Conservation (phyloP, 92 coral and sea anemone genomes). For the Phenganax subtilis region DNA sequence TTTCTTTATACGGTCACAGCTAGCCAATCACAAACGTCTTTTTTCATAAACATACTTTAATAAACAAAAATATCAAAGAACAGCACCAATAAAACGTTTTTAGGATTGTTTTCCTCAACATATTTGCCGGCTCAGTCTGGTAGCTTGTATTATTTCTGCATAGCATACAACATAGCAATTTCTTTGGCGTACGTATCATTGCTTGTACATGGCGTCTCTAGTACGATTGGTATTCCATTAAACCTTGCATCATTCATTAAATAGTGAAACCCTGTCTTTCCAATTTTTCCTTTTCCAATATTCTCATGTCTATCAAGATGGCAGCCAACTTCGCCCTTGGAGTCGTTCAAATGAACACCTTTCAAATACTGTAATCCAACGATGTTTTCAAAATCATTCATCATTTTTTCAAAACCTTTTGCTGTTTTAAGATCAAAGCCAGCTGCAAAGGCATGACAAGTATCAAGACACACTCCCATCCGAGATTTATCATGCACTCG, state of each 20-base stretch:
- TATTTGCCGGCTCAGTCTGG: background rate
- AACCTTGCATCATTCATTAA: conserved; percentile 76
- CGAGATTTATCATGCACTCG: conserved; percentile 83
- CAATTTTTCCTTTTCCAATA: conserved; percentile 88
- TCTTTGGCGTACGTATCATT: conserved; percentile 69
- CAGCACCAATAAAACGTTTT: too few relatives aligned
- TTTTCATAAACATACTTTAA: too few relatives aligned
- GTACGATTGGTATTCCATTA: conserved; percentile 77
- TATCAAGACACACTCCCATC: conserved; percentile 79
- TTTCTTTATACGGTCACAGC: too few relatives aligned
- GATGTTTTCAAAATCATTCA: conserved; percentile 65
- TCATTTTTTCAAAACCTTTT: conserved; percentile 59
- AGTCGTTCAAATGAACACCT: conserved; percentile 82
- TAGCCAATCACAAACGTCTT: too few relatives aligned
- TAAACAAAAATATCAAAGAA: too few relatives aligned
- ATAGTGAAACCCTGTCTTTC: conserved; percentile 59
- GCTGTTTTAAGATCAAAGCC: conserved; percentile 73
- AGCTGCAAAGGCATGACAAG: conserved; percentile 94
- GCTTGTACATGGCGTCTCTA: conserved; percentile 76
- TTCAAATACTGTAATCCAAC: conserved; percentile 70
- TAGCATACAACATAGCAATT: conserved; percentile 63
- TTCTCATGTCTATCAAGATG: conserved; percentile 92
- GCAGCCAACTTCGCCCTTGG: conserved; percentile 85
- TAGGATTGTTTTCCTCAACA: too few relatives aligned
- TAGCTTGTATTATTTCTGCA: conserved; percentile 34